phyloP scores from a whole-genome alignment of 2,113 vertebrate species.

The Pterocles orientalis region DNA sequence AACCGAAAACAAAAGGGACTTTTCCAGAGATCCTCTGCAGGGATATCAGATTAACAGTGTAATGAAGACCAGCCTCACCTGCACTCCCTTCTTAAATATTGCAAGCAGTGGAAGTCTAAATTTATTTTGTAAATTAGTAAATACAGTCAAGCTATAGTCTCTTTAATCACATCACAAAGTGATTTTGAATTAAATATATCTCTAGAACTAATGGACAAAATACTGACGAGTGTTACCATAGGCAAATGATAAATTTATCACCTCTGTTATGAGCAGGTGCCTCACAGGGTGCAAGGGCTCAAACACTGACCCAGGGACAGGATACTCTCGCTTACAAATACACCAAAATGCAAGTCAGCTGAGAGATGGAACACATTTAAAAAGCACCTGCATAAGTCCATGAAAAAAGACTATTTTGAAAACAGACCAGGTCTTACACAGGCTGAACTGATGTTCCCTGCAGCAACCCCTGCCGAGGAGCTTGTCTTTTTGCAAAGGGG shows the following conservation, averaged over 20 bases:
- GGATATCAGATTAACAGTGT: neutral
- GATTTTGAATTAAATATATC: neutral
- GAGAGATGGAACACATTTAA: neutral
- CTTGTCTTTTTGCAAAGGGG: neutral
- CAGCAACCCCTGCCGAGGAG: neutral
- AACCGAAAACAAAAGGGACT: neutral
- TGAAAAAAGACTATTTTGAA: neutral
- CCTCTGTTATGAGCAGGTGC: neutral
- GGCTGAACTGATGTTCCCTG: neutral
- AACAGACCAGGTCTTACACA: fast-evolving
- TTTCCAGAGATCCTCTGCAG: neutral
- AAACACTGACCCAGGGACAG: neutral
- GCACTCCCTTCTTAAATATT: neutral
- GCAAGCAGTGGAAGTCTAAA: neutral
- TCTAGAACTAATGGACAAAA: neutral
- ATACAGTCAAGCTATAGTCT: neutral
- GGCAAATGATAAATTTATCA: neutral
- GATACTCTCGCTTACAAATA: neutral
- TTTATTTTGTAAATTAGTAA: neutral
- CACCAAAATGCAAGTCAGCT: neutral
- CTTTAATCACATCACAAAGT: neutral
- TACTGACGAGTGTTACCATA: neutral
- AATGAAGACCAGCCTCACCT: neutral
- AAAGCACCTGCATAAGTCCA: neutral
- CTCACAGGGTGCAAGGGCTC: neutral